Conservation (phyloP, 2,888 invertebrate genomes). For the Lasioglossum oenotherae region DNA sequence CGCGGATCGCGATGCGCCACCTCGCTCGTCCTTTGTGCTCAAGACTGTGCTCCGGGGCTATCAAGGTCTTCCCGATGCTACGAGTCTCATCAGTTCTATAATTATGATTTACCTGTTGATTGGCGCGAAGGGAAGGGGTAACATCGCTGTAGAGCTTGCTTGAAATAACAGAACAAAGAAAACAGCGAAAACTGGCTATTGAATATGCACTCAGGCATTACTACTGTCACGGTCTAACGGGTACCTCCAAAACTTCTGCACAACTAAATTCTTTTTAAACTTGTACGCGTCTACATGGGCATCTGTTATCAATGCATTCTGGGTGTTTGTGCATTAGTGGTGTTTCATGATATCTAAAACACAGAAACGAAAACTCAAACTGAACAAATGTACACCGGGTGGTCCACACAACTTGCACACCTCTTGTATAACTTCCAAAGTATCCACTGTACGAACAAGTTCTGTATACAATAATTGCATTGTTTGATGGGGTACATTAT, state of each 20-base stretch:
- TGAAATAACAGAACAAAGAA: not conserved
- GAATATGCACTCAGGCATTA: not conserved
- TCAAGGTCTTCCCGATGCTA: not conserved
- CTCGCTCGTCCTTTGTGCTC: constrained; percentile 32
- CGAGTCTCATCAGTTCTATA: not conserved
- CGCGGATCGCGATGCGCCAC: constrained; percentile 20
- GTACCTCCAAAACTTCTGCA: not conserved
- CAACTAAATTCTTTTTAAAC: not conserved
- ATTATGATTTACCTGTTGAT: constrained; percentile 11
- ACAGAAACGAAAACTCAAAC: not conserved
- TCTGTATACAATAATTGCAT: no score
- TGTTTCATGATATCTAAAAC: not conserved
- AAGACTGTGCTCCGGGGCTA: not conserved
- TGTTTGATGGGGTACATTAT: no score
- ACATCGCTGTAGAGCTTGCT: not conserved
- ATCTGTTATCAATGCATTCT: no score
- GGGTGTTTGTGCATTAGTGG: not conserved
- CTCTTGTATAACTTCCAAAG: no score
- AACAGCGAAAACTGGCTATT: not conserved
- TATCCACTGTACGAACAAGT: no score
- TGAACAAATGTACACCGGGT: no score
- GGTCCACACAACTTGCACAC: no score
- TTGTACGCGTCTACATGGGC: no score
- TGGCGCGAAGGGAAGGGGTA: not conserved
- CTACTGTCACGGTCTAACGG: not conserved